Evolutionary conservation across 2,888 invertebrate species (phyloP).

Genomic region (Bhutanitis thaidina): DNA sequence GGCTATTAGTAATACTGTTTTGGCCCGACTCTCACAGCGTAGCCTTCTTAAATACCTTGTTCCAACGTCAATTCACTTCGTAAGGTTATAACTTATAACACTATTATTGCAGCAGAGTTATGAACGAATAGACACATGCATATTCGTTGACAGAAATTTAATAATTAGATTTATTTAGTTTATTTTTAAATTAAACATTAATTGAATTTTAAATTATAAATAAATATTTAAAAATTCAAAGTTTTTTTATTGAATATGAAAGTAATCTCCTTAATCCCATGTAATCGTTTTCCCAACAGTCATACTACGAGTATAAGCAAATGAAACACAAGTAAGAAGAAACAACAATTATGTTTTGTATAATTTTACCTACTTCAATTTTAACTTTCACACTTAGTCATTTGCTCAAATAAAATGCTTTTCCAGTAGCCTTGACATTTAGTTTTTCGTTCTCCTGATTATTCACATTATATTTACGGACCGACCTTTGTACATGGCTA

Average conservation of each 20-base stretch:
- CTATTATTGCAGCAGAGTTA: slow-evolving; percentile 24
- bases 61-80: slow-evolving; percentile 58
- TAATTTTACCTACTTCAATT: too few relatives aligned
- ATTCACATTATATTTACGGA: slow-evolving; percentile 37
- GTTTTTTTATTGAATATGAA: too few relatives aligned
- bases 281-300: too few relatives aligned
- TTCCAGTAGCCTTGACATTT: slow-evolving; percentile 50
- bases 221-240: too few relatives aligned
- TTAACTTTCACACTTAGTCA: not conserved
- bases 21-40: slow-evolving; percentile 51
- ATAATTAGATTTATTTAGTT: too few relatives aligned
- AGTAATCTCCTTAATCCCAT: too few relatives aligned
- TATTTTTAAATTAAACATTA: too few relatives aligned
- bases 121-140: slow-evolving; percentile 18
- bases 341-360: too few relatives aligned
- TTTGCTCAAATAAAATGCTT: slow-evolving; percentile 16
- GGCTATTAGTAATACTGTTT: slow-evolving; percentile 51
- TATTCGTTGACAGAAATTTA: not conserved
- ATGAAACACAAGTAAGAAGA: too few relatives aligned
- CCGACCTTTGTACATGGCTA: slow-evolving; percentile 65
- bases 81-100: slow-evolving; percentile 53
- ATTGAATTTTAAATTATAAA: too few relatives aligned
- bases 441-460: slow-evolving; percentile 57
- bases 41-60: slow-evolving; percentile 72
- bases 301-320: too few relatives aligned